Conservation (phyloP, 2,888 invertebrate genomes). For the Drosophila acutilabella region DNA sequence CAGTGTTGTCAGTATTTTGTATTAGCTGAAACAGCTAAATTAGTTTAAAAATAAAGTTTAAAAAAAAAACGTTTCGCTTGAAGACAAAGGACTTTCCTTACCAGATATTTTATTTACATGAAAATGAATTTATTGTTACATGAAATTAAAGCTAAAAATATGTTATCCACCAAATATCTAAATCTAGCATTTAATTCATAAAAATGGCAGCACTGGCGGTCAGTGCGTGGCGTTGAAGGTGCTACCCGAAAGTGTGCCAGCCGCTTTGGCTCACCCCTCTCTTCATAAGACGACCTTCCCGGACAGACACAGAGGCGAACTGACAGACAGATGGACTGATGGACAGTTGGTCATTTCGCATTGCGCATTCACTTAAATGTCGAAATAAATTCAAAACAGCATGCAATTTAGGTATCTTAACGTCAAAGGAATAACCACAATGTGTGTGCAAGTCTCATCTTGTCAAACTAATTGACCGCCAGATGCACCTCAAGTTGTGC, state of each 20-base stretch:
- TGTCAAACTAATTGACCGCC: constrained; percentile 42
- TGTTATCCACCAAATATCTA: too few species aligned
- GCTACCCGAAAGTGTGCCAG: constrained; percentile 48
- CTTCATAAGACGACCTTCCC: constrained; percentile 54
- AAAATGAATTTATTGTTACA: too few species aligned
- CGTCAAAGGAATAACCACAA: constrained; percentile 42
- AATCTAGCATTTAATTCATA: too few species aligned
- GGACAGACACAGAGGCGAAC: constrained; percentile 26
- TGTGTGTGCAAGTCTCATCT: constrained; percentile 17
- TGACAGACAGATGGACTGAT: not conserved
- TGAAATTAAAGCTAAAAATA: too few species aligned
- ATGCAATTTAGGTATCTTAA: constrained; percentile 15
- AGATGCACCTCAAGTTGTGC: constrained; percentile 22
- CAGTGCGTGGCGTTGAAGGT: constrained; percentile 39
- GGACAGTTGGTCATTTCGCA: constrained; percentile 26
- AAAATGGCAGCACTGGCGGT: constrained; percentile 28
- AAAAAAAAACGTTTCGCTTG: too few species aligned
- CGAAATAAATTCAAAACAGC: constrained; percentile 42
- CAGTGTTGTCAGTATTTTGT: constrained; percentile 13
- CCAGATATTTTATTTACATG: too few species aligned
- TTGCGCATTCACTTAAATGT: constrained; percentile 42
- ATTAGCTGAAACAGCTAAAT: too few species aligned
- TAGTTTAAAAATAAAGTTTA: too few species aligned
- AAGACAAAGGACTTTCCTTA: too few species aligned
- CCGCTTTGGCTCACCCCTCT: constrained; percentile 4